Conservation (phyloP, 37 sponge, comb jelly and placozoan species). For the Spongia lamella region DNA sequence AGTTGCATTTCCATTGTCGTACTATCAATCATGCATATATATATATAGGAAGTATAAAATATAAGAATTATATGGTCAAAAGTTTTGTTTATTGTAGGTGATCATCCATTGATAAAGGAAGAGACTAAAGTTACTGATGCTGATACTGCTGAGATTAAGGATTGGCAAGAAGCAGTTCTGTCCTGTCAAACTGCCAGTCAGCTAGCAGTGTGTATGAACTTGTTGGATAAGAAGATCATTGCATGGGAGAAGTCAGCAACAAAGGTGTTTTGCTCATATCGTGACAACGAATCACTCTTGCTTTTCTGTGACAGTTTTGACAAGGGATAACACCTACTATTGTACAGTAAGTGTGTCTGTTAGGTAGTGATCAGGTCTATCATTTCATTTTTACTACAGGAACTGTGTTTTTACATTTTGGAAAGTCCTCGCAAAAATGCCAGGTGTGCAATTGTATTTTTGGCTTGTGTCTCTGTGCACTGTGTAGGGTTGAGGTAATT, state of each 20-base stretch:
- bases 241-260: conserved; percentile 92
- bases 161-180: conserved; percentile 72
- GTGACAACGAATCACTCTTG: conserved; percentile 82
- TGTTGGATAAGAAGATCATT: conserved; percentile 67
- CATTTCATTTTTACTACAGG: no score
- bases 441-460: no score
- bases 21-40: no score
- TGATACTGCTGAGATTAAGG: neutral
- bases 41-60: no score
- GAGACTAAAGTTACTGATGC: neutral
- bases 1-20: no score
- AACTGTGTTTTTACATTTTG: no score
- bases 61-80: neutral
- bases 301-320: conserved; percentile 93
- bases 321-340: conserved; percentile 92
- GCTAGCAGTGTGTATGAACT: conserved; percentile 68
- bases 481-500: no score
- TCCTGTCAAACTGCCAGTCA: conserved; percentile 75
- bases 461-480: no score
- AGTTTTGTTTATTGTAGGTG: no score
- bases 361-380: no score
- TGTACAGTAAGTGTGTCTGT: conserved; percentile 77
- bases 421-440: no score
- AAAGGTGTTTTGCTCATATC: conserved; percentile 85
- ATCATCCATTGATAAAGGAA: neutral